Percentiles rank a stretch among this genome's conserved stretches.
Evolutionary conservation across 2,113 vertebrate species (phyloP).

Genomic region (Gracilinanus agilis): DNA sequence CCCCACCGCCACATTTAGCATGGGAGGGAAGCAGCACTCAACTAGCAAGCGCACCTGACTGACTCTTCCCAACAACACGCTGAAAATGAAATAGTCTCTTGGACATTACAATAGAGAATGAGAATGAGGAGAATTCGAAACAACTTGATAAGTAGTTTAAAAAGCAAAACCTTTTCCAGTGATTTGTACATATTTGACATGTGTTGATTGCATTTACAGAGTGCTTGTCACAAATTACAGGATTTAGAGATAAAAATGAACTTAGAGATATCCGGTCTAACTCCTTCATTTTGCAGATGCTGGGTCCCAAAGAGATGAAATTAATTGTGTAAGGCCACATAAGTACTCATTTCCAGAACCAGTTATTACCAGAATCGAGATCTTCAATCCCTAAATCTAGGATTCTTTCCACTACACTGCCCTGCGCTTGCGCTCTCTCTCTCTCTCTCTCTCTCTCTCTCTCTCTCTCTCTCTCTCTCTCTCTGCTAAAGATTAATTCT

Average conservation of each 20-base stretch:
- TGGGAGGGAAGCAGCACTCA: background rate
- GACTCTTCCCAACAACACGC: background rate
- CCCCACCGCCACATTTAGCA: background rate
- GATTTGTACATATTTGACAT: background rate
- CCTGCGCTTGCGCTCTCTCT: too few species aligned
- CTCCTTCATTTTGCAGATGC: background rate
- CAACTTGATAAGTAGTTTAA: background rate
- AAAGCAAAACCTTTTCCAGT: background rate
- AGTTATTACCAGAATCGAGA: background rate
- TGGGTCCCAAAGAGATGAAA: background rate
- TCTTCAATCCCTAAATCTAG: background rate
- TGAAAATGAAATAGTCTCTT: conserved; percentile 1
- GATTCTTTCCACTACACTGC: background rate
- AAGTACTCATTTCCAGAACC: background rate
- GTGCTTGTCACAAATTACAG: background rate
- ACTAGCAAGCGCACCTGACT: background rate
- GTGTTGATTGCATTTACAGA: background rate
- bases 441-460: too few species aligned
- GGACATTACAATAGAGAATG: background rate
- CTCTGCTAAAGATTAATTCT: background rate
- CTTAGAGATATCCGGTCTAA: background rate
- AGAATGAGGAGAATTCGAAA: background rate
- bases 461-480: too few species aligned
- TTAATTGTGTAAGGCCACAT: background rate
- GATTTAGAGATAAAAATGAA: background rate